Percentiles rank a stretch among this genome's conserved stretches.
These are phyloP conservation scores for Clytia hemisphaerica DNA, from an alignment of 30 jellyfish, hydroid and myxozoan genomes.

Conservation along the genomic window DNA sequence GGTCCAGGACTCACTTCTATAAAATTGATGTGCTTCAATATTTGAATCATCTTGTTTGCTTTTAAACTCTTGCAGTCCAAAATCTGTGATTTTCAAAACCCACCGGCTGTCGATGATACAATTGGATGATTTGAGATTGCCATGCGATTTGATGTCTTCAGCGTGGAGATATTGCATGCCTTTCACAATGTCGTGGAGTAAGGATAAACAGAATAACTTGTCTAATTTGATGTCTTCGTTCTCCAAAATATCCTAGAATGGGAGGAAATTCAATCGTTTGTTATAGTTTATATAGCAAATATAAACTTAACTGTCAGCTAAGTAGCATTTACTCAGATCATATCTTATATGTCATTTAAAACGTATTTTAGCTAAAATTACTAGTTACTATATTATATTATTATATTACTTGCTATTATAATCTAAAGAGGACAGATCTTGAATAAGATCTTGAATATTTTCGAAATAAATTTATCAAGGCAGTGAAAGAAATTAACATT, in stretches of 20 bases:
- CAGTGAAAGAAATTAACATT: too few relatives aligned
- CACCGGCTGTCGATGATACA: slow-evolving; percentile 91
- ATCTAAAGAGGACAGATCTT: too few relatives aligned
- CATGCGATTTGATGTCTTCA: slow-evolving; percentile 74
- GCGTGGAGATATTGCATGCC: slow-evolving; percentile 77
- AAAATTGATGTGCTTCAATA: slow-evolving; percentile 37
- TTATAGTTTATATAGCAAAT: not conserved
- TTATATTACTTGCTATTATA: too few relatives aligned
- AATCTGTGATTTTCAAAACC: slow-evolving; percentile 83
- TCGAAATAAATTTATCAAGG: too few relatives aligned
- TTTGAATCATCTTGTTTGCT: slow-evolving; percentile 59
- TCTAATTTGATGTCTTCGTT: slow-evolving; percentile 78
- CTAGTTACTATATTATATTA: too few relatives aligned
- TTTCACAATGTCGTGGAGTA: slow-evolving; percentile 67
- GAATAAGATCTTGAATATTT: too few relatives aligned
- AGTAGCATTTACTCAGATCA: too few relatives aligned
- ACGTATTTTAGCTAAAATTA: too few relatives aligned
- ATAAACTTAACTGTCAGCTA: not conserved
- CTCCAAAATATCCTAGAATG: slow-evolving; percentile 79
- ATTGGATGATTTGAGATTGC: slow-evolving; percentile 79
- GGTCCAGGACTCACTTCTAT: slow-evolving; percentile 62
- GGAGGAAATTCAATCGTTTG: too few relatives aligned
- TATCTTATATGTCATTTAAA: too few relatives aligned
- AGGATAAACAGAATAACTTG: slow-evolving; percentile 63
- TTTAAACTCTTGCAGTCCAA: slow-evolving; percentile 69